Evolutionary conservation across 2,113 vertebrate species (phyloP), one percentile per base, ranked within the genome.

Genomic region (Oncorhynchus mykiss): DNA sequence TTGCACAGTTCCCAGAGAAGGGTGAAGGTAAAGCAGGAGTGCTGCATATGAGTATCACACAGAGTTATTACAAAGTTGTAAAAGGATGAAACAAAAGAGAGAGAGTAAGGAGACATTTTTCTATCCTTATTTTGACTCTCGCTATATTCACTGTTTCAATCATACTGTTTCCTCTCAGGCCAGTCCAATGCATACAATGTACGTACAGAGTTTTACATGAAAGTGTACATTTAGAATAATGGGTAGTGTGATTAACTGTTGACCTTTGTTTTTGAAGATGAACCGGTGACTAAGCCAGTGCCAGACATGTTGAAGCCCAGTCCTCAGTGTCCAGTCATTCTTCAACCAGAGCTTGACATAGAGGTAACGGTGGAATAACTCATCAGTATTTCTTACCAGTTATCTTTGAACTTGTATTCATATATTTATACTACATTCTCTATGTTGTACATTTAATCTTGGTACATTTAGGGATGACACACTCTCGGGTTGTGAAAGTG

Each of bases 321-420:
- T 0, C 27, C 57, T 20, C n/a, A 67, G 48, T 86, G 78, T 59
- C 91, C 90, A 0, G 34, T 48, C 64, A 79, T 91, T 18, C 0
- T 88, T 8, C 85, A 89, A 39, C 89, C 91, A 0, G 85, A 92
- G 73, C 88, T 92, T 1, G 90, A 94, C 77, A 14, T 92, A 1
- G 91, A 93, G 88, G 93, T 92, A 73, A 85, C 85, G 3, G 0
- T 75, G 16, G 25, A 69, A 1, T 25, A n/a, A 54, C 16, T 54
- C 51, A 54, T 34, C n/a, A 72, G 51, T 18, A 54, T 54, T 54
- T 54, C 51, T 54, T 54, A 54, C 14, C 12, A 54, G 51, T 54
- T 54, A 54, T 54, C 51, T 54, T 54, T 54, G 51, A 18, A 54
- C 51, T 54, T 54, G 49, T 54, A 45, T 39, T 8, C 34, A 39